Evolutionary conservation across 2,113 vertebrate species (phyloP).

Genomic region (Thalassoma bifasciatum): DNA sequence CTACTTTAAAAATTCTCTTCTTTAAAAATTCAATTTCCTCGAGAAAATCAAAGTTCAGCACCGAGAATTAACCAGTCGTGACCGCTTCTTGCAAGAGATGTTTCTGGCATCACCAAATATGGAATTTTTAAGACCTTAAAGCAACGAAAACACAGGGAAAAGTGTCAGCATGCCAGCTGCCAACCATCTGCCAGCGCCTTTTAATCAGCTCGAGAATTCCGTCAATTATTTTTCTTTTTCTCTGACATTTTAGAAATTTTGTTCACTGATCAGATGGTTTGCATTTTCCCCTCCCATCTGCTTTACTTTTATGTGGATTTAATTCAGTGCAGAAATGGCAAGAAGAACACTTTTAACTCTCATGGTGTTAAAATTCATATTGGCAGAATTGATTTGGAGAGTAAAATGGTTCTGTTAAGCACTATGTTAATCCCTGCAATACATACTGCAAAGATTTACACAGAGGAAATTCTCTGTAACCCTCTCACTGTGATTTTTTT

Average conservation of each 20-base stretch:
- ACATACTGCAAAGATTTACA: not conserved
- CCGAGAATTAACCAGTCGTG: not conserved
- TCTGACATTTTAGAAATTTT: conserved; percentile 1
- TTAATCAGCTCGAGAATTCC: conserved; percentile 25
- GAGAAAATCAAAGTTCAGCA: not conserved
- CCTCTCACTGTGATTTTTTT: no score
- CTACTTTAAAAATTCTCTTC: no score
- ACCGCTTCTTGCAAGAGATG: not conserved
- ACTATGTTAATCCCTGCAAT: not conserved
- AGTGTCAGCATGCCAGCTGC: conserved; percentile 26
- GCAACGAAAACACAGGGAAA: not conserved
- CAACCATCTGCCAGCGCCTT: conserved; percentile 50
- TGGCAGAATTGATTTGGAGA: not conserved
- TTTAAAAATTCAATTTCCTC: not conserved
- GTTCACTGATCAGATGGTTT: conserved; percentile 33
- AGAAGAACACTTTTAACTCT: not conserved
- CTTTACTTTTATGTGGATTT: conserved; percentile 9
- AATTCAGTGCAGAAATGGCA: conserved; percentile 3
- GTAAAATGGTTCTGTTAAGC: not conserved
- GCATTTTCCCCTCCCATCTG: conserved; percentile 39
- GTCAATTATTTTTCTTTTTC: conserved; percentile 27
- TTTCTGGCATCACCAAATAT: not conserved
- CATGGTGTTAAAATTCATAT: not conserved
- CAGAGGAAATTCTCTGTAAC: not conserved
- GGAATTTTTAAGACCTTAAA: conserved; percentile 9